These are phyloP conservation scores for Polymixis flavicincta DNA, from an alignment of 2,888 invertebrate species.

Conservation along the genomic window DNA sequence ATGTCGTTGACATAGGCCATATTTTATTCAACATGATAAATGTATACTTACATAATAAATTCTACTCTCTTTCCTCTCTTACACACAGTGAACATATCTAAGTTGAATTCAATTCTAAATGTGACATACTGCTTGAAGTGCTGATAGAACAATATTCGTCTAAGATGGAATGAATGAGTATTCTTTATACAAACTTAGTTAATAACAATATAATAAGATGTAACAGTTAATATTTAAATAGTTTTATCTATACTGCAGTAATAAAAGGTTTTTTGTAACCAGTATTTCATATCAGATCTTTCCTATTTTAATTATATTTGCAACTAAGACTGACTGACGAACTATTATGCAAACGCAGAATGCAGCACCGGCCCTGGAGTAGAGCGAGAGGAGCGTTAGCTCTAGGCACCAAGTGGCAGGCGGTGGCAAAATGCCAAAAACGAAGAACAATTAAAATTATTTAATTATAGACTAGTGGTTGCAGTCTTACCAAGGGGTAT, in stretches of 20 bases:
- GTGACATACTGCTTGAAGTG: slow-evolving; percentile 13
- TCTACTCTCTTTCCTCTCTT: slow-evolving; percentile 3
- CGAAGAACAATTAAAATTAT: no score
- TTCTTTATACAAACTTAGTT: slow-evolving; percentile 65
- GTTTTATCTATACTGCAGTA: slow-evolving; percentile 45
- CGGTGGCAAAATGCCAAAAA: no score
- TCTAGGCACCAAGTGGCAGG: no score
- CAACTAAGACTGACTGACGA: neutral
- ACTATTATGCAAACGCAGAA: neutral
- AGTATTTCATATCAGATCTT: slow-evolving; percentile 4
- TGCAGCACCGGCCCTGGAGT: no score
- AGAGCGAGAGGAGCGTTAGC: no score
- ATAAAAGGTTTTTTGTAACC: neutral
- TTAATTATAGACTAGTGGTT: no score
- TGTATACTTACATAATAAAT: slow-evolving; percentile 33
- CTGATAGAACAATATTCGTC: slow-evolving; percentile 18
- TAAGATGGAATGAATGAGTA: slow-evolving; percentile 73
- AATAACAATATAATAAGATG: slow-evolving; percentile 48
- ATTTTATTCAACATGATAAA: slow-evolving; percentile 22
- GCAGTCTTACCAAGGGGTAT: no score
- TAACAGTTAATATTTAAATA: slow-evolving; percentile 56
- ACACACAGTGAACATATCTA: slow-evolving; percentile 23
- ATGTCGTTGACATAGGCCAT: neutral
- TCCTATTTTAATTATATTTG: neutral
- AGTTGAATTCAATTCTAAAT: slow-evolving; percentile 37